A percentile compares a stretch with the other conserved stretches of the same genome.
These are phyloP conservation scores for Protula sp. DNA, from an alignment of 2,888 invertebrate species.

Conservation along the genomic window DNA sequence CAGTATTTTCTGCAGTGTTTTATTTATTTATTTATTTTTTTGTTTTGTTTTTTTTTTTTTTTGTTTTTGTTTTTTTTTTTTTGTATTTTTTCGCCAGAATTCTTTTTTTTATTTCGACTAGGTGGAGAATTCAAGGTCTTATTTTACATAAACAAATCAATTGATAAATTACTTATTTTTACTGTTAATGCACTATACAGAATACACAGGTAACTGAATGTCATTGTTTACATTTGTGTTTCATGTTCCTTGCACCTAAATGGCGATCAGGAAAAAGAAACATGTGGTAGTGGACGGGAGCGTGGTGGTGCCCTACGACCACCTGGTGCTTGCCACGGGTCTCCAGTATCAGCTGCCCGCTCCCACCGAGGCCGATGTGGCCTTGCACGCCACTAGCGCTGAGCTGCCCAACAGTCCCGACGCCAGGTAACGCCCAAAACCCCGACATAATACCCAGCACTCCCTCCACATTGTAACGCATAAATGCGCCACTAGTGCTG, in stretches of 20 bases:
- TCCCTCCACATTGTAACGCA: slow-evolving; percentile 1
- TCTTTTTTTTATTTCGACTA: neutral
- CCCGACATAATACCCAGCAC: neutral
- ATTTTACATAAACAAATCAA: too few species aligned
- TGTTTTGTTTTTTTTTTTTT: too few species aligned
- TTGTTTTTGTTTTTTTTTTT: too few species aligned
- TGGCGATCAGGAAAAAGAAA: slow-evolving; percentile 49
- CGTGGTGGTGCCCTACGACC: slow-evolving; percentile 50
- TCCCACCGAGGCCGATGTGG: slow-evolving; percentile 40
- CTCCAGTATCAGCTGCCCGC: slow-evolving; percentile 46
- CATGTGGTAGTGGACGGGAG: slow-evolving; percentile 42
- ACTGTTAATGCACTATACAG: too few species aligned
- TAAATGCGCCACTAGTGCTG: neutral
- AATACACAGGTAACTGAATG: too few species aligned
- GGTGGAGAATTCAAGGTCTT: too few species aligned
- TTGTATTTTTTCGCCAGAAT: neutral
- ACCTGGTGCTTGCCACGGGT: slow-evolving; percentile 49
- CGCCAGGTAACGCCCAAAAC: slow-evolving; percentile 19
- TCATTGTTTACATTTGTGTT: too few species aligned
- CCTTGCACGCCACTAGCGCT: slow-evolving; percentile 21
- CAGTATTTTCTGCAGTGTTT: too few species aligned
- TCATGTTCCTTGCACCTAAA: too few species aligned
- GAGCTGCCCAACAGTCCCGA: neutral
- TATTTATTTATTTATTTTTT: too few species aligned
- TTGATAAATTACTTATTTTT: too few species aligned